Evolutionary conservation across 2,797 vertebrate genomes (phyloP), one percentile per base, ranked within the genome.

Genomic region (Phrynocephalus forsythii): DNA sequence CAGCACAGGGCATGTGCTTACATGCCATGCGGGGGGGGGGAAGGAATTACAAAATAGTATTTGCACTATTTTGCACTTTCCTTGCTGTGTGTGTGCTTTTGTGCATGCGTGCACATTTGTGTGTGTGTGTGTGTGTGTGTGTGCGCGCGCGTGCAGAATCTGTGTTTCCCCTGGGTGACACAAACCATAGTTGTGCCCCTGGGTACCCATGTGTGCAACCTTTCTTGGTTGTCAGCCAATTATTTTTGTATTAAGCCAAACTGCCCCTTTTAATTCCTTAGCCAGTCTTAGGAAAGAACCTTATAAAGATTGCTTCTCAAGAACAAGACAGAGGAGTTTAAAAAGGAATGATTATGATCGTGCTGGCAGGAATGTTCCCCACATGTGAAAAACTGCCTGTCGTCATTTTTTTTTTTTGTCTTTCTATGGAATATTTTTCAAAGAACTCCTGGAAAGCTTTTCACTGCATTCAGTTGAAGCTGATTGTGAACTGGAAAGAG

Each of bases 401-500:
- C 52, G 13, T 56, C 60, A 11, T 63, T 63, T 63, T 63, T 63
- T 63, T 63, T 52, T 10, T 2, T 67, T 28, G 20, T 71, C 48
- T 52, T 16, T 69, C 8, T 28, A 4, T 16, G 50, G 26, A 60
- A 60, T 30, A 3, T 60, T 8, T 60, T 80, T 71, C 18, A 26
- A 44, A 80, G 24, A 38, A 9, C 30, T 44, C 44, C 30, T 9
- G 16, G 30, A 6, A 77, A 13, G 6, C 66, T 67, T 66, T 67
- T 24, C 91, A 92, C 78, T 33, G 86, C 11, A 66, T 91, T 93
- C 88, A 88, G 71, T 75, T 88, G 73, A 91, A 92, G 91, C 86
- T 93, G 84, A 80, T 93, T 90, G 83, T 77, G 90, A 93, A 75
- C 90, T 73, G 0, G 90, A 91, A 95, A 91, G 79, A 89, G 91